These are phyloP conservation scores for Nemapogon koenigi DNA, from an alignment of 2,888 invertebrate species.

Conservation along the genomic window DNA sequence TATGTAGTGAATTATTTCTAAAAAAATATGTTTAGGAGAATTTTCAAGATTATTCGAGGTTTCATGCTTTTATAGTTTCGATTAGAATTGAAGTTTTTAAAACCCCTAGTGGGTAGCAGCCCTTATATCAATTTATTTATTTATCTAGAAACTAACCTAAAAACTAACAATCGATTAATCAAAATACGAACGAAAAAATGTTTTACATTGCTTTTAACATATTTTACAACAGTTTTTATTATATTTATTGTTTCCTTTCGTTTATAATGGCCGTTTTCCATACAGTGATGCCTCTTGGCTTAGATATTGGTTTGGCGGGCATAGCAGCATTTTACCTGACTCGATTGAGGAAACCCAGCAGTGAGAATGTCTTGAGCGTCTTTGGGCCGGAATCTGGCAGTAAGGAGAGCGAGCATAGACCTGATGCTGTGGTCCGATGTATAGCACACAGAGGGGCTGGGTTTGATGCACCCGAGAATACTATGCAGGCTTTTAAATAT, in stretches of 20 bases:
- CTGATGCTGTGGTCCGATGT: slow-evolving; percentile 60
- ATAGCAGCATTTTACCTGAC: slow-evolving; percentile 41
- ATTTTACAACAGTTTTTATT: slow-evolving; percentile 29
- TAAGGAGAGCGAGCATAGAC: slow-evolving; percentile 40
- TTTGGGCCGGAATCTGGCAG: slow-evolving; percentile 59
- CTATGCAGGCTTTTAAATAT: slow-evolving; percentile 73
- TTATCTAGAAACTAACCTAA: slow-evolving; percentile 40
- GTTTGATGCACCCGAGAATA: slow-evolving; percentile 83
- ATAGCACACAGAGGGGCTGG: slow-evolving; percentile 80
- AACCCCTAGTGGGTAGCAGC: too few relatives aligned
- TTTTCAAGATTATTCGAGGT: too few relatives aligned
- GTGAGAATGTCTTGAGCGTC: slow-evolving; percentile 44
- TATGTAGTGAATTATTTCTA: too few relatives aligned
- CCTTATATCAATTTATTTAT: slow-evolving; percentile 17
- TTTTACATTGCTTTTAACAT: slow-evolving; percentile 31
- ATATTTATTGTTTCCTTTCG: slow-evolving; percentile 28
- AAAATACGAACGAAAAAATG: slow-evolving; percentile 39
- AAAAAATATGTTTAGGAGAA: too few relatives aligned
- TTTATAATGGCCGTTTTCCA: slow-evolving; percentile 33
- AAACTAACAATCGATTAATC: slow-evolving; percentile 15
- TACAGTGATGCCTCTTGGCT: slow-evolving; percentile 44
- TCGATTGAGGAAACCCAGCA: slow-evolving; percentile 40
- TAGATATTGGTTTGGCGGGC: slow-evolving; percentile 42
- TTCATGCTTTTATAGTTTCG: too few relatives aligned
- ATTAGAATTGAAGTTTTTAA: too few relatives aligned